Base-by-base conservation (phyloP, 2,113 vertebrate genomes). In the Mastomys natalensis region DNA sequence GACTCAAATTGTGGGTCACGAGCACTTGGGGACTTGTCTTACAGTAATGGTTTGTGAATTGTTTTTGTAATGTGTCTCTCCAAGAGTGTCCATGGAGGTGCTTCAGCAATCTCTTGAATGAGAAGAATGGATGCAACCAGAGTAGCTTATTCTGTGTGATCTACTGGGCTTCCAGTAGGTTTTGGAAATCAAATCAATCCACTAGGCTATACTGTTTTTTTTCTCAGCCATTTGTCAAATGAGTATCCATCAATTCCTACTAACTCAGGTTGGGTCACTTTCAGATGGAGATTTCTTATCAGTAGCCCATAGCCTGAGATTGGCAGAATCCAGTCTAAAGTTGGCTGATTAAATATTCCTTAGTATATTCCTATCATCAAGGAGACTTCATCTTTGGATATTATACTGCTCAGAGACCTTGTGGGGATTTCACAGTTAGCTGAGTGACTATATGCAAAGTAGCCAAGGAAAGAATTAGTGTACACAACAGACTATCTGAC, bases 101-200 rank as follows among this genome's bases (percentile, higher is more conserved):
- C 21, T 78, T 94, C 58, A 84, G 78, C 37, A 34, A 16, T 43
- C 58, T 51, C n/a, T 1, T 51, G n/a, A 72, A 48, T 88, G 62
- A 45, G 87, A 34, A 88, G 55, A 93, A 58, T 48, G 11, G 4
- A 80, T 53, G 22, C 51, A 66, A 76, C 31, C 81, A 53, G n/a
- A 89, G 7, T 7, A 87, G 3, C 43, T 89, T 37, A 70, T 40
- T 40, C 80, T 86, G n/a, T 86, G 85, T 84, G 73, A 90, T 70
- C 48, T 16, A 64, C 66, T 58, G 13, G 26, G 7, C 24, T 34
- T 84, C 48, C 11, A 85, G 31, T 43, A 85, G 84, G 87, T 53
- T 81, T 80, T 93, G 51, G 85, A 96, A 86, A 68, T 86, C 43
- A 51, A 81, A 97, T 66, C 37, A 86, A n/a, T 66, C 29, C 53